phyloP scores from a whole-genome alignment of 53 echinoderm and acorn worm genomes.

The Echinometra lucunter region DNA sequence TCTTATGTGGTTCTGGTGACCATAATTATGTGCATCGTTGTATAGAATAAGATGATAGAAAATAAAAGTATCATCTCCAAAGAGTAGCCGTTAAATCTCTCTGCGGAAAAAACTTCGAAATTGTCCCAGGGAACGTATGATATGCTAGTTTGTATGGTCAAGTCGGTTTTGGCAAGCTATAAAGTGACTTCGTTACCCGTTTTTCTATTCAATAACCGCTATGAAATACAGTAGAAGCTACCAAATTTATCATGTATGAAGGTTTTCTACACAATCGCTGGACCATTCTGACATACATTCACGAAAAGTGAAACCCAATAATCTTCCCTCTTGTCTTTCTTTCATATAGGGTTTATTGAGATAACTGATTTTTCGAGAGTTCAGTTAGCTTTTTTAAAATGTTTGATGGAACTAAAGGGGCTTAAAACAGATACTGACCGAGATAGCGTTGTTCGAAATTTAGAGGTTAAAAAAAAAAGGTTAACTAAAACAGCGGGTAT shows the following conservation, averaged over 20 bases:
- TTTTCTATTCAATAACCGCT: not conserved
- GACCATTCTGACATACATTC: not conserved
- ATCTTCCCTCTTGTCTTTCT: not conserved
- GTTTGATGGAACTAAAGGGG: not conserved
- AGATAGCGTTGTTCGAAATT: not conserved
- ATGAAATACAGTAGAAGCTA: not conserved
- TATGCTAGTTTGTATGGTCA: too few relatives aligned
- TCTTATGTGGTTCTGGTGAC: too few relatives aligned
- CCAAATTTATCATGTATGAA: not conserved
- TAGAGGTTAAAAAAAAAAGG: not conserved
- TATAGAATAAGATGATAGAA: too few relatives aligned
- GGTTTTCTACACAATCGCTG: not conserved
- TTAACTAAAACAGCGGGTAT: not conserved
- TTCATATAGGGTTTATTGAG: not conserved
- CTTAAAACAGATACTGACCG: not conserved
- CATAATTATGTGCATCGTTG: too few relatives aligned
- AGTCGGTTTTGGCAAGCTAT: too few relatives aligned
- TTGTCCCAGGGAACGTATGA: too few relatives aligned
- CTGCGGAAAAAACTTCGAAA: too few relatives aligned
- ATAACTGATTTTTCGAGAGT: not conserved
- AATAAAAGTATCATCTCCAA: too few relatives aligned
- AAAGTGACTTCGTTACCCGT: not conserved
- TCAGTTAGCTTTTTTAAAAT: not conserved
- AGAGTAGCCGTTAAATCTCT: too few relatives aligned
- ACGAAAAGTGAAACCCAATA: not conserved